phyloP scores from a whole-genome alignment of 2,797 vertebrate species.

The Clangula hyemalis region DNA sequence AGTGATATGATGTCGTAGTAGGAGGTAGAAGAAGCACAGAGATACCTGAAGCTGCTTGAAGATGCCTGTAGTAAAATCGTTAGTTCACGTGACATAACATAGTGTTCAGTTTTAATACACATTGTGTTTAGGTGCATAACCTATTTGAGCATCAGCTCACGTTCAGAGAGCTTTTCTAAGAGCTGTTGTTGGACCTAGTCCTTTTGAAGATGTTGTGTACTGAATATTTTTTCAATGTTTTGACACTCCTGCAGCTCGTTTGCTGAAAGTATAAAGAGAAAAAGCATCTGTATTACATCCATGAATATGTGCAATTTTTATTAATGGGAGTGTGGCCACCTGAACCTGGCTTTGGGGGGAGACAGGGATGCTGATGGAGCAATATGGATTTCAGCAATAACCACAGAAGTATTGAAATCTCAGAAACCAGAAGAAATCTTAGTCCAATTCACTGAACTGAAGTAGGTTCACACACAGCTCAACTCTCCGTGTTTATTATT shows the following conservation, averaged over 20 bases:
- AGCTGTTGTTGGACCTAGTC: neutral
- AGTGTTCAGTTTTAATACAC: neutral
- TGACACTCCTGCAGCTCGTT: neutral
- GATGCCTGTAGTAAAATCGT: neutral
- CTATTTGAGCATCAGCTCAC: neutral
- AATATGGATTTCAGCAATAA: neutral
- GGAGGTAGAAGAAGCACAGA: neutral
- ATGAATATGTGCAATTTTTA: neutral
- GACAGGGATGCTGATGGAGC: neutral
- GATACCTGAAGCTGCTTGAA: neutral
- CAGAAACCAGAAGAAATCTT: neutral
- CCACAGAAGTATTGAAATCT: neutral
- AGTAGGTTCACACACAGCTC: neutral
- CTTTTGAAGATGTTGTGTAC: neutral
- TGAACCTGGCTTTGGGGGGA: neutral
- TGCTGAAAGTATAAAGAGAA: neutral
- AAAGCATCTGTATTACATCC: neutral
- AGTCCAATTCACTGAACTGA: neutral
- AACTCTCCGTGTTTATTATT: neutral
- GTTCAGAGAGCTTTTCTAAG: neutral
- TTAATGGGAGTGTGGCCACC: neutral
- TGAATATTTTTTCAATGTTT: neutral
- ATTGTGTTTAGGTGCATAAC: neutral
- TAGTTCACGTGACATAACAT: neutral
- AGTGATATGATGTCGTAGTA: neutral